phyloP scores from a whole-genome alignment of 2,797 vertebrate genomes.

The Leuciscus waleckii region DNA sequence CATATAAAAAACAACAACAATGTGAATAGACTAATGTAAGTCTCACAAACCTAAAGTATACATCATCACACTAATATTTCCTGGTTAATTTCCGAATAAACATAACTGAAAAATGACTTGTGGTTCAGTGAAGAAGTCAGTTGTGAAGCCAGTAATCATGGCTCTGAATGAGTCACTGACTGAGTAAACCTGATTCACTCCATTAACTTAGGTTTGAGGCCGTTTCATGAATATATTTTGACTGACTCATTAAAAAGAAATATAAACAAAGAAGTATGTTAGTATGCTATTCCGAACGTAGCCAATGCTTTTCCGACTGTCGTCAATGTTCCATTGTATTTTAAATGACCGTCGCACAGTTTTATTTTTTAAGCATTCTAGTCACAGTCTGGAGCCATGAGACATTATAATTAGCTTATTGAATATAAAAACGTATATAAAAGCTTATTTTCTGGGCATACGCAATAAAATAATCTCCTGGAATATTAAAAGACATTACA shows the following conservation, averaged over 20 bases:
- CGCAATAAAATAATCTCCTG: background rate
- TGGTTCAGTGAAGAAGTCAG: background rate
- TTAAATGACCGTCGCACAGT: background rate
- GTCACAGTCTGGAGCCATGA: background rate
- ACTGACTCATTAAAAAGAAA: conserved; percentile 3
- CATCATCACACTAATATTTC: background rate
- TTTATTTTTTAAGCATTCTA: background rate
- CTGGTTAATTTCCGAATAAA: background rate
- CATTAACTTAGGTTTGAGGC: conserved; percentile 2
- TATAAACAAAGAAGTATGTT: background rate
- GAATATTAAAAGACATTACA: background rate
- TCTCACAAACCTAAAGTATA: background rate
- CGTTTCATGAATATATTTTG: background rate
- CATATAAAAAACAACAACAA: background rate
- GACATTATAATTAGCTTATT: background rate
- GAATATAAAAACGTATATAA: too few species aligned
- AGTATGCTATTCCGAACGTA: background rate
- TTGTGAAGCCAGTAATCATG: background rate
- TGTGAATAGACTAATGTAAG: background rate
- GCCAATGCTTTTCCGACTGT: background rate
- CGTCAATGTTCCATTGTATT: background rate
- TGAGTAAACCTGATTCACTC: background rate
- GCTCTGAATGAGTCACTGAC: background rate
- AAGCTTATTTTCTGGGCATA: background rate
- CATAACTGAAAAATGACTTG: background rate